Evolutionary conservation across 2,888 invertebrate species (phyloP), one percentile per base, ranked within the genome.

Genomic region (Trissolcus brochymenae): DNA sequence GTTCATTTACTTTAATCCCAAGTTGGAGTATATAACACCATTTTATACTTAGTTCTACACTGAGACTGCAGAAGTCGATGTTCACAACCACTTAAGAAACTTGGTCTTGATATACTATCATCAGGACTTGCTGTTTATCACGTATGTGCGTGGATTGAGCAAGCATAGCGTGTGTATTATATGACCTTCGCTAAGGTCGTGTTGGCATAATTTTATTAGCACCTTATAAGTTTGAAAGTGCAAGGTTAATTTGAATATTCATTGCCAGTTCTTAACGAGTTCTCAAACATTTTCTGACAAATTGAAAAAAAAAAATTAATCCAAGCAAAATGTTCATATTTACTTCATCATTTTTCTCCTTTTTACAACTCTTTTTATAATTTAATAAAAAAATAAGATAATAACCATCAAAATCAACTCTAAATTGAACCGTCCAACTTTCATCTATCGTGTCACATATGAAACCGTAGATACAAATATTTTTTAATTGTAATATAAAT

Each of bases 151-250:
- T 64, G 43, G 62, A 64, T 62, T 65, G 35, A 65, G 40, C 56
- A 56, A 65, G 16, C 54, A 16, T 53, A 56, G 19, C 29, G 19
- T 65, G 19, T 65, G 49, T 56, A 49, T 56, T 14, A 56, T 55
- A 65, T 56, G 65, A 65, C 65, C 65, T 65, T 56, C 49, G 16
- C 25, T 54, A 16, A 16, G 49, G 19, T 49, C 56, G 49, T 35
- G 65, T 56, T 65, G 56, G 49, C 56, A 56, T 65, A 46, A 65
- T 65, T 65, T 56, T 35, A 49, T 65, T 55, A 65, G 49, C 19
- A 55, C 56, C 35, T 56, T 49, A 40, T 35, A 65, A 64, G 54
- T 64, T 65, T 35, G 13, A 25, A 50, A 56, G 35, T 55, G 21
- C 65, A 65, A 65, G 65, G 49, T 65, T 65, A 56, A 19, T 41